Evolutionary conservation across 2,888 invertebrate species (phyloP).

Genomic region (Apomyelois bistriatella): DNA sequence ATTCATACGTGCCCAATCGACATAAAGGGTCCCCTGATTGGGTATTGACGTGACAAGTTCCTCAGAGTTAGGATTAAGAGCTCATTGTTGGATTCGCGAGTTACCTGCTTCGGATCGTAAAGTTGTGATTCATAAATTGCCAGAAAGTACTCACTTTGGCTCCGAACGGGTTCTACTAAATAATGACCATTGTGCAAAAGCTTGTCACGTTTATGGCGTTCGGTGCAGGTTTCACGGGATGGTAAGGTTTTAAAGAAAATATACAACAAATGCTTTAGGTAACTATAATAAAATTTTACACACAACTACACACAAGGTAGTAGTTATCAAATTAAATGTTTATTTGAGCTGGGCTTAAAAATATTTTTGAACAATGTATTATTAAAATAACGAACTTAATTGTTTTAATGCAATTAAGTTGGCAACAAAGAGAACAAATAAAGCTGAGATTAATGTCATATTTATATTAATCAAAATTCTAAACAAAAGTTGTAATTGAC

Average conservation of each 20-base stretch:
- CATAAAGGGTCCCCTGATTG: constrained; percentile 44
- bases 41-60: constrained; percentile 54
- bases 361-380: too few relatives aligned
- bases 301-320: too few relatives aligned
- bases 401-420: too few relatives aligned
- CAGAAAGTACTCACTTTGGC: neutral
- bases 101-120: constrained; percentile 31
- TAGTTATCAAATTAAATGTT: too few relatives aligned
- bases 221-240: neutral
- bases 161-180: neutral
- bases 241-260: neutral
- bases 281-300: neutral
- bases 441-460: too few relatives aligned
- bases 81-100: constrained; percentile 59
- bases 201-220: constrained; percentile 19
- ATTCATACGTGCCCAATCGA: constrained; percentile 63
- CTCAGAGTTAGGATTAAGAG: constrained; percentile 56
- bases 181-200: constrained; percentile 12
- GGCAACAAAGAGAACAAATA: too few relatives aligned
- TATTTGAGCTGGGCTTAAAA: too few relatives aligned
- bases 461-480: too few relatives aligned
- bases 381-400: too few relatives aligned
- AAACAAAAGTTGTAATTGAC: too few relatives aligned
- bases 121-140: constrained; percentile 23
- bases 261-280: too few relatives aligned